Evolutionary conservation across 2,888 invertebrate genomes (phyloP).

Genomic region (Leptopilina drosophilae): DNA sequence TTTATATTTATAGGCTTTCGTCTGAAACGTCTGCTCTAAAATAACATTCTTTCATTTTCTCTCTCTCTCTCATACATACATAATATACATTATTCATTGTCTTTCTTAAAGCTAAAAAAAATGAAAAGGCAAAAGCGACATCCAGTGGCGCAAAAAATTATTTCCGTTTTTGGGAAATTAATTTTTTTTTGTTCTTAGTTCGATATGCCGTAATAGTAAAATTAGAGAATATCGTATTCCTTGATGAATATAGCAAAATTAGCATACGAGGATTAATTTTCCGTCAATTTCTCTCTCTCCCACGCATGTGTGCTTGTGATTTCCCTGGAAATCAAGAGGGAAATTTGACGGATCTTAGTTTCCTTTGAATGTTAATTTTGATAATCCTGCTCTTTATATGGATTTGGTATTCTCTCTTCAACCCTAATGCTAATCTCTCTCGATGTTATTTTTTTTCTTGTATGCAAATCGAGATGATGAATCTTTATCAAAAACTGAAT

Average conservation of each 20-base stretch:
- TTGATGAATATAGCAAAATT: background rate
- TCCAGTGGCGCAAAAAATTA: constrained; percentile 27
- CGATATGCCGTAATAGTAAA: background rate
- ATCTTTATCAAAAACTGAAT: too few species aligned
- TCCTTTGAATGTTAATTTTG: background rate
- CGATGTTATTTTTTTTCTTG: too few species aligned
- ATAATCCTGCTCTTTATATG: too few species aligned
- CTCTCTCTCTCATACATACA: constrained; percentile 1
- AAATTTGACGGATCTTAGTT: background rate
- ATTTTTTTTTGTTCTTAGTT: too few species aligned
- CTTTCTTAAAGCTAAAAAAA: constrained; percentile 45
- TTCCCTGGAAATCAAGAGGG: too few species aligned
- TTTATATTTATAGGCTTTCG: constrained; percentile 36
- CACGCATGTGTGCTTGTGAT: too few species aligned
- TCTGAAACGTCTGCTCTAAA: constrained; percentile 31
- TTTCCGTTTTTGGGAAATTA: background rate
- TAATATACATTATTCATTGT: constrained; percentile 41
- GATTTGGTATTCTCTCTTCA: too few species aligned
- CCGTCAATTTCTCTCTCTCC: too few species aligned
- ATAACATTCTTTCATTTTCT: constrained; percentile 32
- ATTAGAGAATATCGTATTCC: background rate
- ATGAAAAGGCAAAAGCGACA: constrained; percentile 34
- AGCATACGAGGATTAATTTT: too few species aligned
- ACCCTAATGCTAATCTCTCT: too few species aligned
- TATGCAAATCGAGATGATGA: too few species aligned